These are phyloP conservation scores for Temnothorax longispinosus DNA, from an alignment of 1,140 invertebrate genomes.

Conservation along the genomic window DNA sequence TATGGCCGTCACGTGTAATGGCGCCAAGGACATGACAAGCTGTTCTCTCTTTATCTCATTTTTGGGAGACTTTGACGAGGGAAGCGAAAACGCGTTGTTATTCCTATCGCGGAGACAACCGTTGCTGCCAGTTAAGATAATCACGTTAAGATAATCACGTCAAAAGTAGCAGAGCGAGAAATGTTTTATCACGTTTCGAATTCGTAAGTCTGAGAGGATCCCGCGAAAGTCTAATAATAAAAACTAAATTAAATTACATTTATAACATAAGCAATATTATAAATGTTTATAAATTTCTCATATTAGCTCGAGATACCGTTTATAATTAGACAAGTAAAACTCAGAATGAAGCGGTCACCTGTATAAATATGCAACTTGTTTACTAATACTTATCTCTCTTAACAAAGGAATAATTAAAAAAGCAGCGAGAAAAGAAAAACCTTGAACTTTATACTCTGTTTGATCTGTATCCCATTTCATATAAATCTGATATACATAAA, in stretches of 20 bases:
- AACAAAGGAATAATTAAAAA: background rate
- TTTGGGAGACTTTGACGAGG: conserved; percentile 26
- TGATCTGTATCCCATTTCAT: too few species aligned
- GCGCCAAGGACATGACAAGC: conserved; percentile 26
- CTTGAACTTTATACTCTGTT: background rate
- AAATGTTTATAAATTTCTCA: background rate
- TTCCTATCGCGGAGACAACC: background rate
- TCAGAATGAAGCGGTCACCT: background rate
- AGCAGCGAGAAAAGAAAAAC: background rate
- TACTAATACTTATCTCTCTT: background rate
- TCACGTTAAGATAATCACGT: conserved; percentile 24
- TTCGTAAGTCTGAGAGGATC: background rate
- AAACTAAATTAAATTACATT: background rate
- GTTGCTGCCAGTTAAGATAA: conserved; percentile 40
- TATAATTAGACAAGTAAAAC: conserved; percentile 6
- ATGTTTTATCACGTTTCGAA: background rate
- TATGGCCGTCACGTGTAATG: conserved; percentile 75
- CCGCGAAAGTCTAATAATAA: background rate
- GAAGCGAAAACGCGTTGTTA: conserved; percentile 37
- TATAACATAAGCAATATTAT: background rate
- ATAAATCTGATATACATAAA: background rate
- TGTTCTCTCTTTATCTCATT: conserved; percentile 46
- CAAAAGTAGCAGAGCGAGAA: background rate
- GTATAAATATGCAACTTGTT: background rate
- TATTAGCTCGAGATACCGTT: background rate